Percentiles rank a stretch among this genome's conserved stretches.
Conservation (phyloP, 2,888 invertebrate species). For the Dryobotodes eremita region DNA sequence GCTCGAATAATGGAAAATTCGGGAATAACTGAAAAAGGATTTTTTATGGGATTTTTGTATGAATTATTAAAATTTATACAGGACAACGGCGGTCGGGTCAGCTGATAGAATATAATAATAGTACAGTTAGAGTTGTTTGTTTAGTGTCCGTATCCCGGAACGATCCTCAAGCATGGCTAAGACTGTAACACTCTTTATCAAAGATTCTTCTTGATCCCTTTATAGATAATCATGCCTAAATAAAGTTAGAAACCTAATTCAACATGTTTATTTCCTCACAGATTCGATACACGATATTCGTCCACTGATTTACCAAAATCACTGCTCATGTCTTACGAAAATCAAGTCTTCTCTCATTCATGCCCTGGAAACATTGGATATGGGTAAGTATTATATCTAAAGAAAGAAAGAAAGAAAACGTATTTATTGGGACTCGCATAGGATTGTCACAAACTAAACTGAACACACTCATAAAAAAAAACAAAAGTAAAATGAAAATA, state of each 20-base stretch:
- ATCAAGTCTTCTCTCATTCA: constrained; percentile 74
- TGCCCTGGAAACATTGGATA: constrained; percentile 80
- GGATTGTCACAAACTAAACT: no score
- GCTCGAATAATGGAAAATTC: no score
- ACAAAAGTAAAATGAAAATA: no score
- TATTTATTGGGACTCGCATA: no score
- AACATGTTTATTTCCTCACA: constrained; percentile 55
- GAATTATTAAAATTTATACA: no score
- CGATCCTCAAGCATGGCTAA: background rate
- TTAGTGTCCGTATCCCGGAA: background rate
- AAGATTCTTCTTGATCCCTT: background rate
- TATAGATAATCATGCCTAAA: background rate
- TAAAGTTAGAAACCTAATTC: background rate
- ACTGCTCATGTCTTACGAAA: constrained; percentile 75
- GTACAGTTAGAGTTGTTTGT: background rate
- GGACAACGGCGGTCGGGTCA: no score
- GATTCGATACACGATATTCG: constrained; percentile 76
- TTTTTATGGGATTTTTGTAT: no score
- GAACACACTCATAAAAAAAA: no score
- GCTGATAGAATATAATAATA: background rate
- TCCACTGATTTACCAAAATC: constrained; percentile 72
- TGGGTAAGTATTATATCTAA: constrained; percentile 69
- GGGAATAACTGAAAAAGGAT: no score
- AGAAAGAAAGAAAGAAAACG: no score
- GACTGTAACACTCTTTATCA: background rate